Conservation (phyloP, 2,797 vertebrate genomes). For the Danio tinwini region DNA sequence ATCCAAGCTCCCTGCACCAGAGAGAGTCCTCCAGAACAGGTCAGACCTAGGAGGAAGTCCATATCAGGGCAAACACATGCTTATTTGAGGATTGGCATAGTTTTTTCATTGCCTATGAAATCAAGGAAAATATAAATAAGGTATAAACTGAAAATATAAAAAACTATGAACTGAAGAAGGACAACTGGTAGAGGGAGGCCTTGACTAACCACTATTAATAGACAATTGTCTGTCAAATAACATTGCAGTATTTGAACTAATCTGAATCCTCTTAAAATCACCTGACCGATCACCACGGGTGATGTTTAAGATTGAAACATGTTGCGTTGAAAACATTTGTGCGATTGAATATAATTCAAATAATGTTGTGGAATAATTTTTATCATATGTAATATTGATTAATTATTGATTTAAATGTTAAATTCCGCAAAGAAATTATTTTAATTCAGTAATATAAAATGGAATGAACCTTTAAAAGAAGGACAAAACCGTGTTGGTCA, state of each 20-base stretch:
- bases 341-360: neutral
- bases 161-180: neutral
- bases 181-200: constrained; percentile 60
- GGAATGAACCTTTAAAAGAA: neutral
- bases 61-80: neutral
- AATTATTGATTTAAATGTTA: neutral
- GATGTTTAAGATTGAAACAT: neutral
- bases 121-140: neutral
- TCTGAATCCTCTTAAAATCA: constrained; percentile 16
- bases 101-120: neutral
- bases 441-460: constrained; percentile 6
- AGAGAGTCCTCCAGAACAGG: constrained; percentile 38
- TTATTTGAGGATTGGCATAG: neutral
- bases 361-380: neutral
- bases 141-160: neutral
- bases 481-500: constrained; percentile 52
- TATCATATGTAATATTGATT: neutral
- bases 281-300: constrained; percentile 48
- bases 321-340: neutral
- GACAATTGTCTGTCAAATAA: constrained; percentile 28
- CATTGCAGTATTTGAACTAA: constrained; percentile 21
- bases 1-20: constrained; percentile 64
- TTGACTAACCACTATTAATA: constrained; percentile 48
- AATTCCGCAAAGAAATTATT: neutral
- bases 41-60: constrained; percentile 15